Conservation (phyloP, 2,888 invertebrate species). For the Drosophila nr. fundita region DNA sequence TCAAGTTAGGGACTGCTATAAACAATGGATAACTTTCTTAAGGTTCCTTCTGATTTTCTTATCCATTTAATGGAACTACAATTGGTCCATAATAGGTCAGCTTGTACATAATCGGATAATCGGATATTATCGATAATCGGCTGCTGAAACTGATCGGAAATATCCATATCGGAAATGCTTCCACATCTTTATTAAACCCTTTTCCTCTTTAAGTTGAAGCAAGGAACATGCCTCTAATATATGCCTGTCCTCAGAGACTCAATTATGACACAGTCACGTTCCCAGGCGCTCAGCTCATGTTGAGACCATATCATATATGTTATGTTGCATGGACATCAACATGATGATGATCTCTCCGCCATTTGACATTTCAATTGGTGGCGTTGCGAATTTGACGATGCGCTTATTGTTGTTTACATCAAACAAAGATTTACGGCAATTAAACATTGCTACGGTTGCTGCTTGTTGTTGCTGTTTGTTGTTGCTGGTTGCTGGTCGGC, state of each 20-base stretch:
- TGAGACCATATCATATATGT: conserved; percentile 24
- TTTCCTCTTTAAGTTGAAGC: neutral
- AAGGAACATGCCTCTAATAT: neutral
- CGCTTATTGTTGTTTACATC: conserved; percentile 80
- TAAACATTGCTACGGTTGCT: conserved; percentile 76
- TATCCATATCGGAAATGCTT: neutral
- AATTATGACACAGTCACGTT: conserved; percentile 51
- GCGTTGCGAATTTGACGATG: conserved; percentile 64
- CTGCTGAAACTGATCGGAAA: too few species aligned
- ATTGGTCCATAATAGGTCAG: neutral
- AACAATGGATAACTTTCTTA: neutral
- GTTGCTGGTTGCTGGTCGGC: conserved; percentile 3
- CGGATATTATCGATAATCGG: neutral
- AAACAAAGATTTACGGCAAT: conserved; percentile 85
- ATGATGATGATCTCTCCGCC: conserved; percentile 37
- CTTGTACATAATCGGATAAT: neutral
- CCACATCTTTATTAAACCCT: neutral
- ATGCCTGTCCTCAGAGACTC: conserved; percentile 9
- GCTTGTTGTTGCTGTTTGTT: conserved; percentile 13
- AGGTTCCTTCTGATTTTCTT: neutral
- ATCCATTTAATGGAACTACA: neutral
- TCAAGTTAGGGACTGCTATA: neutral
- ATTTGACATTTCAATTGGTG: conserved; percentile 74
- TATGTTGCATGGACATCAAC: conserved; percentile 40
- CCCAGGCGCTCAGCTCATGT: conserved; percentile 8